phyloP scores from a whole-genome alignment of 1,140 invertebrate genomes.

The Zaprionus ghesquierei region DNA sequence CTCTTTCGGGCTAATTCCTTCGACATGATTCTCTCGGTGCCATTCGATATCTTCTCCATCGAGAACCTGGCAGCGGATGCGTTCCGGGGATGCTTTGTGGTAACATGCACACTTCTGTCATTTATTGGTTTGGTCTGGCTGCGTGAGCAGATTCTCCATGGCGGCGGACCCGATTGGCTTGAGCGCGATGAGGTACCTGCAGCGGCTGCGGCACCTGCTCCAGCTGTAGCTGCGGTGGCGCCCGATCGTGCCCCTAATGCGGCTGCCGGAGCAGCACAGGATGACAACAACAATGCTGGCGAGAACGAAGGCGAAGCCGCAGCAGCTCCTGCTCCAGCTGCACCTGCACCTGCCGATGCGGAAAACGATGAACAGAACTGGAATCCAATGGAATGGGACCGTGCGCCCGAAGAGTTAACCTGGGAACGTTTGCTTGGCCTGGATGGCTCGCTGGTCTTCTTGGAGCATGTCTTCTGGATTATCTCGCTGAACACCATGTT shows the following conservation, averaged over 20 bases:
- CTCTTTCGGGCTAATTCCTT: constrained; percentile 95
- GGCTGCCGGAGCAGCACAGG: constrained; percentile 73
- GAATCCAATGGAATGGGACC: constrained; percentile 99
- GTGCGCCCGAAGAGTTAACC: constrained; percentile 98
- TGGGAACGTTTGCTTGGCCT: constrained; percentile 98
- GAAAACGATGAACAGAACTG: constrained; percentile 94
- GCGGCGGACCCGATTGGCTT: constrained; percentile 97
- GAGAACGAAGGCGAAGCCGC: constrained; percentile 45
- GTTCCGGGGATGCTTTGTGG: constrained; percentile 98
- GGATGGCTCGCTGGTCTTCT: constrained; percentile 97
- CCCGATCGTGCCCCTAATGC: constrained; percentile 46
- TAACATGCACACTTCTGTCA: constrained; percentile 97
- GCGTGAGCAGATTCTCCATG: constrained; percentile 98
- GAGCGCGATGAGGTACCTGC: constrained; percentile 86
- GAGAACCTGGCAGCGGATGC: constrained; percentile 97
- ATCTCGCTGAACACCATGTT: constrained; percentile 98
- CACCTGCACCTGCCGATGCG: constrained; percentile 61
- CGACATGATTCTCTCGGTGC: constrained; percentile 91
- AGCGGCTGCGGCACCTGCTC: constrained; percentile 61
- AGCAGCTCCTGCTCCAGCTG: constrained; percentile 9
- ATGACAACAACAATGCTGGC: constrained; percentile 69
- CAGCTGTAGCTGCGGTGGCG: constrained; percentile 69
- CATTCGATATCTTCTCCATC: constrained; percentile 95
- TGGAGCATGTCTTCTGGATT: constrained; percentile 99
- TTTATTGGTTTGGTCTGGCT: constrained; percentile 99